Conservation (phyloP, 1,140 invertebrate genomes). For the Tetraneura akinire region DNA sequence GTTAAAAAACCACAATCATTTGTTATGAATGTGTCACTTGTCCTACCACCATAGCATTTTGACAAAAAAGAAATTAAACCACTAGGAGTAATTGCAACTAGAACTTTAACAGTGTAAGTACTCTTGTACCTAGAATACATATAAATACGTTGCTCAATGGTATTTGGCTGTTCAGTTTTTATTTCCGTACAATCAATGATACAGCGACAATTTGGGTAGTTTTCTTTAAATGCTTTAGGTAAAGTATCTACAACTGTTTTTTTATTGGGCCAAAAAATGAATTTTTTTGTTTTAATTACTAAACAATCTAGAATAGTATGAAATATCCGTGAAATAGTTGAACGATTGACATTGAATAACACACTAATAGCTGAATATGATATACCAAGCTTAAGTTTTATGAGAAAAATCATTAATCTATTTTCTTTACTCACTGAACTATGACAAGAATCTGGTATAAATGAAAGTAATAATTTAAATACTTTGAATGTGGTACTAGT, state of each 20-base stretch:
- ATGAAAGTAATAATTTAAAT: too few relatives aligned
- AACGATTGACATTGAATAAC: slow-evolving; percentile 9
- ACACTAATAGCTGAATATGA: slow-evolving; percentile 16
- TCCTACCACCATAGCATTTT: neutral
- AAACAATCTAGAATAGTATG: slow-evolving; percentile 7
- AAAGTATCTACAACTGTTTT: slow-evolving; percentile 1
- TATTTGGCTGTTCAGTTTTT: neutral
- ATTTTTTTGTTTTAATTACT: slow-evolving; percentile 5
- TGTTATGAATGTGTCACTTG: neutral
- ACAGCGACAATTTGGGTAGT: neutral
- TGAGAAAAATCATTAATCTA: slow-evolving; percentile 30
- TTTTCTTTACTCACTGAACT: slow-evolving; percentile 25
- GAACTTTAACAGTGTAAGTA: neutral
- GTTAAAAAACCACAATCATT: neutral
- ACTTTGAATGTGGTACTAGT: too few relatives aligned
- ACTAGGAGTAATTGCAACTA: neutral
- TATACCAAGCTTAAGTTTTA: slow-evolving; percentile 18
- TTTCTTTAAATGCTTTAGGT: neutral
- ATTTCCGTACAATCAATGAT: neutral
- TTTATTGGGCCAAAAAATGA: too few relatives aligned
- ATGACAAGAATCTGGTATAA: too few relatives aligned
- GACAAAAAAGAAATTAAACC: neutral
- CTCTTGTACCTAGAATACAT: neutral
- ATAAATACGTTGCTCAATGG: neutral
- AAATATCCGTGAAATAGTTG: slow-evolving; percentile 2